Evolutionary conservation across 2,888 invertebrate species (phyloP).

Genomic region (Siphonodentalium dalli): DNA sequence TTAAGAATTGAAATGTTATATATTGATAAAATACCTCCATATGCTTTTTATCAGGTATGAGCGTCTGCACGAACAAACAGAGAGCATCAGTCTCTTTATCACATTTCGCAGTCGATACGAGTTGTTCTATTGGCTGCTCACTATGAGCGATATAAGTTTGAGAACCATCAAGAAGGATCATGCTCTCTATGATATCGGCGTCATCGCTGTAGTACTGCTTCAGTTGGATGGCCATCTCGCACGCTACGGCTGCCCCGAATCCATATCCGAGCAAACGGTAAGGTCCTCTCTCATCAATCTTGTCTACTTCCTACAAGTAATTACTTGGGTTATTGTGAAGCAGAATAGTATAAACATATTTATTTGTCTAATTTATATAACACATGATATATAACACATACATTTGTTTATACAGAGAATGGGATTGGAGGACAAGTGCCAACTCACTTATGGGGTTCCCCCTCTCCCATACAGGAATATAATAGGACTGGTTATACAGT

Average conservation of each 20-base stretch:
- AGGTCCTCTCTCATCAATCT: constrained; percentile 81
- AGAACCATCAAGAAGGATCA: constrained; percentile 86
- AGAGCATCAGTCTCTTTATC: constrained; percentile 38
- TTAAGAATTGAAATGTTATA: too few species aligned
- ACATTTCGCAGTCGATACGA: constrained; percentile 40
- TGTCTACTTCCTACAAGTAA: constrained; percentile 73
- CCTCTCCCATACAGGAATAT: too few species aligned
- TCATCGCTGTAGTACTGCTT: too few species aligned
- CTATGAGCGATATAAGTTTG: constrained; percentile 66
- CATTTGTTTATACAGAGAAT: neutral
- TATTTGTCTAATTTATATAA: neutral
- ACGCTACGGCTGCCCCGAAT: constrained; percentile 91
- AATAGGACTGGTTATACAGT: too few species aligned
- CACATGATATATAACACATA: neutral
- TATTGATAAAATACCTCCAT: too few species aligned
- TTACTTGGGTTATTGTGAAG: neutral
- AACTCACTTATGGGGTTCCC: too few species aligned
- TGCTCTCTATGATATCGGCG: constrained; percentile 61
- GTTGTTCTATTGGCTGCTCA: too few species aligned
- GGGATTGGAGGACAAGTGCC: too few species aligned
- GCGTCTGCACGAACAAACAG: constrained; percentile 44
- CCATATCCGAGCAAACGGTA: constrained; percentile 93
- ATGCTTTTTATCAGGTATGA: too few species aligned
- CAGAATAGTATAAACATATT: neutral
- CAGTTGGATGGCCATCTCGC: constrained; percentile 90